Percentiles rank a stretch among this genome's conserved stretches.
These are phyloP conservation scores for Drosophila santomea DNA, from an alignment of 1,140 invertebrate genomes.

Conservation along the genomic window DNA sequence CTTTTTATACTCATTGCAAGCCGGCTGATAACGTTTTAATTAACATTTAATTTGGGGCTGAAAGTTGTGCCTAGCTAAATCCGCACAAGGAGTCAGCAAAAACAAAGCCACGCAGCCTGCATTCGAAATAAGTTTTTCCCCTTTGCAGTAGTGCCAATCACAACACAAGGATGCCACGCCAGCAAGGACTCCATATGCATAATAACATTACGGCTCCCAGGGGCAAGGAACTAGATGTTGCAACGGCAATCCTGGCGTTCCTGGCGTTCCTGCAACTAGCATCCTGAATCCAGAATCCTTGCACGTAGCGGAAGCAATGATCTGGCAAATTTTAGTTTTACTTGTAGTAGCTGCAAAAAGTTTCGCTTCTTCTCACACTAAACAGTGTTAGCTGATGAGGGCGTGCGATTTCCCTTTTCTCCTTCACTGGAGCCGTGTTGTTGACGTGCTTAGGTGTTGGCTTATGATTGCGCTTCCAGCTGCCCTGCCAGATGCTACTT, in stretches of 20 bases:
- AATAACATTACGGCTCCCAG: constrained; percentile 58
- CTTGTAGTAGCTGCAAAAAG: constrained; percentile 75
- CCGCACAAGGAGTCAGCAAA: background rate
- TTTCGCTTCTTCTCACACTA: constrained; percentile 68
- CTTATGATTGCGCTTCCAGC: constrained; percentile 75
- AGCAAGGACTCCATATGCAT: constrained; percentile 62
- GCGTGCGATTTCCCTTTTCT: background rate
- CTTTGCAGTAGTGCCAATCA: constrained; percentile 53
- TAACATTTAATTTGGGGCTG: constrained; percentile 74
- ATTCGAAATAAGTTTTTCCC: constrained; percentile 47
- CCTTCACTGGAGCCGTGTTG: constrained; percentile 44
- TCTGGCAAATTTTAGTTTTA: constrained; percentile 82
- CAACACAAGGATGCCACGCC: constrained; percentile 44
- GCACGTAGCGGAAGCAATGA: constrained; percentile 81
- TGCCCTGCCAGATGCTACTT: constrained; percentile 57
- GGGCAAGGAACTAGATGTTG: constrained; percentile 23
- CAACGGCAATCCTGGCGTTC: constrained; percentile 43
- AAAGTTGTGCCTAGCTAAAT: constrained; percentile 53
- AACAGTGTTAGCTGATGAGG: constrained; percentile 70
- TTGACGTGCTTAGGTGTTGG: constrained; percentile 82
- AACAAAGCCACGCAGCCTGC: constrained; percentile 19
- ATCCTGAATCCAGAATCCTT: constrained; percentile 51
- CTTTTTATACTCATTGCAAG: background rate
- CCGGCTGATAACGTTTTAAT: constrained; percentile 72
- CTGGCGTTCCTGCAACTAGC: constrained; percentile 29